Conservation (phyloP, 2,888 invertebrate genomes). For the Morpho helenor region DNA sequence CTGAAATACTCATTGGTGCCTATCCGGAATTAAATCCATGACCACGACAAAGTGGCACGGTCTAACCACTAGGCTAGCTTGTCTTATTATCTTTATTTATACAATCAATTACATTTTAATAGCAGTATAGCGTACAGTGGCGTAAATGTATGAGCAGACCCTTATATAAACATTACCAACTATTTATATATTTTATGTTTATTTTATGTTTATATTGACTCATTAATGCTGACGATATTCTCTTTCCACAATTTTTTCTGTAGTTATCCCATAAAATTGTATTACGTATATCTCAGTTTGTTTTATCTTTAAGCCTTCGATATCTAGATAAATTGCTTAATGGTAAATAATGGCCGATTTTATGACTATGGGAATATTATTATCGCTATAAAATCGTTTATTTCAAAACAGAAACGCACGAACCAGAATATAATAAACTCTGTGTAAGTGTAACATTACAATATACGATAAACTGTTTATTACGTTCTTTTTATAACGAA, state of each 20-base stretch:
- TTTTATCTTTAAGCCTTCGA: slow-evolving; percentile 1
- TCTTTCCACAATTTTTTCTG: background rate
- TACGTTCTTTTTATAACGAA: no score
- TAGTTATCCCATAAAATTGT: slow-evolving; percentile 9
- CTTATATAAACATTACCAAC: slow-evolving; percentile 3
- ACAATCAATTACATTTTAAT: no score
- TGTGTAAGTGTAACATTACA: no score
- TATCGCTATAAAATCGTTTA: slow-evolving; percentile 8
- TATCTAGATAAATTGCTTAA: slow-evolving; percentile 15
- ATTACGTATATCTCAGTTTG: slow-evolving; percentile 6
- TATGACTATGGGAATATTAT: slow-evolving; percentile 8
- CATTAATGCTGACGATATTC: background rate
- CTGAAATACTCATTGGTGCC: no score
- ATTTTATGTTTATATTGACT: slow-evolving; percentile 16
- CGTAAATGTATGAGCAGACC: slow-evolving; percentile 1
- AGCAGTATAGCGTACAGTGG: no score
- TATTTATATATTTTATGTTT: slow-evolving; percentile 14
- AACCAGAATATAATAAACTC: no score
- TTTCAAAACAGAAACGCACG: background rate
- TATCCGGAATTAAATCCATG: no score
- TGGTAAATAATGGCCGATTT: slow-evolving; percentile 13
- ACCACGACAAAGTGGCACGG: no score
- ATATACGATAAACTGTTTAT: no score
- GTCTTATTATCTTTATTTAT: no score
- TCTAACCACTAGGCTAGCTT: no score